phyloP scores from a whole-genome alignment of 1,140 invertebrate species.

The Megalopta genalis region DNA sequence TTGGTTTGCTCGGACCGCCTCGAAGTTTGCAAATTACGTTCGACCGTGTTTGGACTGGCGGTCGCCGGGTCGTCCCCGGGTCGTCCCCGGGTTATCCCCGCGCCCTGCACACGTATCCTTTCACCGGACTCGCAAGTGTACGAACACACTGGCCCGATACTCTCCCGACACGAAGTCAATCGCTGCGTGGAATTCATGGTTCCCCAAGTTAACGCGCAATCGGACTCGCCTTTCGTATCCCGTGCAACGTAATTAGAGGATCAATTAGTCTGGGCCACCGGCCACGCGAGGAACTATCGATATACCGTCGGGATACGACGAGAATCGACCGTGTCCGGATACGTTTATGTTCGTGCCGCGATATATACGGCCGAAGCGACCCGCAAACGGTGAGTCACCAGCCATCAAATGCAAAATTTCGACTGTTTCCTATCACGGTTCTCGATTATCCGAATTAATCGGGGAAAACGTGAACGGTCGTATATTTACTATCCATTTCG shows the following conservation, averaged over 20 bases:
- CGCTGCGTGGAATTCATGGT: background rate
- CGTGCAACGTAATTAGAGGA: constrained; percentile 11
- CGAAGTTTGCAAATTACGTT: constrained; percentile 62
- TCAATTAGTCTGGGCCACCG: background rate
- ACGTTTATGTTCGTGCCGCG: too few species aligned
- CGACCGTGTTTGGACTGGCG: constrained; percentile 18
- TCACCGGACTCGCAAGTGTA: background rate
- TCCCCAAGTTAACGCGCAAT: constrained; percentile 18
- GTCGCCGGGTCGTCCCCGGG: background rate
- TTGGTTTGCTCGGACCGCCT: constrained; percentile 1
- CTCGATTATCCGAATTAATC: too few species aligned
- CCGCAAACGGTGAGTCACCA: too few species aligned
- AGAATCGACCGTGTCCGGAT: too few species aligned
- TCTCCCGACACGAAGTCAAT: constrained; percentile 19
- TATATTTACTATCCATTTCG: too few species aligned
- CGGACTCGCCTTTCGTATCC: constrained; percentile 12
- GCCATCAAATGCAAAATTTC: too few species aligned
- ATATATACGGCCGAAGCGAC: too few species aligned
- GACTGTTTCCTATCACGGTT: too few species aligned
- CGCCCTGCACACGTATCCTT: background rate
- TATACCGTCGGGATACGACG: background rate
- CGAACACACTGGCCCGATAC: background rate
- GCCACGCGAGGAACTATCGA: background rate
- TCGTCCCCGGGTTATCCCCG: background rate
- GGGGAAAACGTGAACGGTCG: too few species aligned